Percentiles rank a stretch among this genome's conserved stretches.
These are phyloP conservation scores for Siderastrea siderea DNA, from an alignment of 92 coral and sea anemone species.

Conservation along the genomic window DNA sequence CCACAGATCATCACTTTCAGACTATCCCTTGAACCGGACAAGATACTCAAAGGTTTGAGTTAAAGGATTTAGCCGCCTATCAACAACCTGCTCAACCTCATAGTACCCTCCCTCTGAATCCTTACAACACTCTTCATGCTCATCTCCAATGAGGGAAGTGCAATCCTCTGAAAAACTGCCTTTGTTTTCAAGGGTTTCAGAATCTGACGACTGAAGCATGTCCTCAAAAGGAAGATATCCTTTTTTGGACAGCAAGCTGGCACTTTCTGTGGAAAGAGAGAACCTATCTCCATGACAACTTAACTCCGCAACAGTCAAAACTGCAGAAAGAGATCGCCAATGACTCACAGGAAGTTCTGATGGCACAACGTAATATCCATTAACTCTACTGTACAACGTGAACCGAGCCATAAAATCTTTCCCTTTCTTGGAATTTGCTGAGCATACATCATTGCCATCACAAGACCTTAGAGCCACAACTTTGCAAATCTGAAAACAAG, in stretches of 20 bases:
- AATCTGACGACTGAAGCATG: neutral
- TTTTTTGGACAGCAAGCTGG: slow-evolving; percentile 3
- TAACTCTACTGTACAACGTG: slow-evolving; percentile 18
- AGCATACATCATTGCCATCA: slow-evolving; percentile 25
- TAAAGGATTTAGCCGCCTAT: slow-evolving; percentile 19
- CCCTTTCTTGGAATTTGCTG: slow-evolving; percentile 22
- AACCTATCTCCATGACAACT: neutral
- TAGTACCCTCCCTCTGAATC: slow-evolving; percentile 3
- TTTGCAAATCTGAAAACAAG: slow-evolving; percentile 16
- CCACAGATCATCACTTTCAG: slow-evolving; percentile 44
- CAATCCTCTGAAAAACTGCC: neutral
- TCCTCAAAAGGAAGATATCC: slow-evolving; percentile 35
- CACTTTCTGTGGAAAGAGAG: slow-evolving; percentile 1
- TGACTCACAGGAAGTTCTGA: slow-evolving; percentile 19
- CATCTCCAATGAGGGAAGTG: neutral
- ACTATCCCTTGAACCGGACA: slow-evolving; percentile 42
- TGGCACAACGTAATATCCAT: neutral
- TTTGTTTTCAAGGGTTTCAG: neutral
- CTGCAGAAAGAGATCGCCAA: slow-evolving; percentile 25
- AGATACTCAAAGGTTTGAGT: slow-evolving; percentile 44
- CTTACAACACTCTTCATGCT: neutral
- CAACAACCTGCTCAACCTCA: slow-evolving; percentile 35
- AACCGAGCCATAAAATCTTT: neutral
- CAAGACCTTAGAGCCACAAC: slow-evolving; percentile 18
- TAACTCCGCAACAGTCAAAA: slow-evolving; percentile 4